Conservation (phyloP, 2,888 invertebrate genomes). For the Exephanes ischioxanthus region DNA sequence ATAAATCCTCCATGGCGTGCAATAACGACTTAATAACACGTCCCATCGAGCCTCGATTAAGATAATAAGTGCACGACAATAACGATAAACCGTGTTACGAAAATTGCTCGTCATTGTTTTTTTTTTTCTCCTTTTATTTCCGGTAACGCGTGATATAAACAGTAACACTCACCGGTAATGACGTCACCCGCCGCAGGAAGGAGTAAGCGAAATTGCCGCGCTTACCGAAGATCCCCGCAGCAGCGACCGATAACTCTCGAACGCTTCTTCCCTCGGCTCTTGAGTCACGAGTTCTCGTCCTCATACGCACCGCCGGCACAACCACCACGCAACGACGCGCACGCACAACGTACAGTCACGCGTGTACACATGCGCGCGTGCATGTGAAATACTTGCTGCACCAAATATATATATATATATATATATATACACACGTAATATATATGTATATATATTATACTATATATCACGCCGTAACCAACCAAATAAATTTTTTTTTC, state of each 20-base stretch:
- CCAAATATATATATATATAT: conserved; percentile 36
- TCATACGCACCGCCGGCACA: conserved; percentile 62
- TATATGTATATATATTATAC: too few relatives aligned
- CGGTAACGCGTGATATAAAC: neutral
- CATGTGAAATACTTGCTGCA: conserved; percentile 50
- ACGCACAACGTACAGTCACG: conserved; percentile 63
- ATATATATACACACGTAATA: neutral
- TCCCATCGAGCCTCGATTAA: neutral
- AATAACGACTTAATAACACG: neutral
- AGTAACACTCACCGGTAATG: conserved; percentile 81
- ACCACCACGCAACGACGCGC: conserved; percentile 55
- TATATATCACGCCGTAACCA: conserved; percentile 4
- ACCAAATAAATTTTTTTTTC: conserved; percentile 9
- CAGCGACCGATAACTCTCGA: conserved; percentile 73
- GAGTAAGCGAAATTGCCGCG: conserved; percentile 67
- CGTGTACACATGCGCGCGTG: conserved; percentile 65
- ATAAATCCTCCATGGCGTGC: neutral
- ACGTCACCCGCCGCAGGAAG: conserved; percentile 82
- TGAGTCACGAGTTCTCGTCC: conserved; percentile 68
- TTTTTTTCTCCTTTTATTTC: neutral
- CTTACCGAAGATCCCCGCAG: conserved; percentile 76
- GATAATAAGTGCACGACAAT: neutral
- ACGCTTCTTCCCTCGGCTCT: conserved; percentile 62
- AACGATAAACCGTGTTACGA: neutral
- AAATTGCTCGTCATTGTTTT: neutral